Evolutionary conservation across 2,113 vertebrate species (phyloP).

Genomic region (Ibidorhyncha struthersii): DNA sequence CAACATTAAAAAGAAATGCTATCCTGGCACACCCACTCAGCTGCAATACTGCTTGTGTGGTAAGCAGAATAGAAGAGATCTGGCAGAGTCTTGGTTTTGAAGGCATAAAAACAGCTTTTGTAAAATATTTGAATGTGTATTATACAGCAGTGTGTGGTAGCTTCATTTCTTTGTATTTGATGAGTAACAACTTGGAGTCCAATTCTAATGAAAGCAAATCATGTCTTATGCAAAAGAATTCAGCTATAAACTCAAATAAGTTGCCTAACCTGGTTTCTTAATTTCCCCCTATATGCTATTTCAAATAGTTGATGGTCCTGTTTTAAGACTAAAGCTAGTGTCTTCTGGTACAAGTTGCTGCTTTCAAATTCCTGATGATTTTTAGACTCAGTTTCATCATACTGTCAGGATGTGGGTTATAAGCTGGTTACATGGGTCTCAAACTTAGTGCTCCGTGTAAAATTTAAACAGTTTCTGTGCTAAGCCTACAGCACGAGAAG

Average conservation of each 20-base stretch:
- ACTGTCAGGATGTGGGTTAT: not conserved
- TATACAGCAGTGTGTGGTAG: not conserved
- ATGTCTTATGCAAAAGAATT: constrained; percentile 2
- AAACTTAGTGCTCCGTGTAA: not conserved
- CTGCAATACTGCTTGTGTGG: constrained; percentile 13
- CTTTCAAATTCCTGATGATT: constrained; percentile 7
- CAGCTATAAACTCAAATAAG: not conserved
- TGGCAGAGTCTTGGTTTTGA: not conserved
- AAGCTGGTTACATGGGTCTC: not conserved
- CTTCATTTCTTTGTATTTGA: constrained; percentile 16
- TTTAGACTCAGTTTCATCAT: constrained; percentile 5
- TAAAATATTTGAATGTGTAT: constrained; percentile 20
- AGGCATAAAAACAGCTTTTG: not conserved
- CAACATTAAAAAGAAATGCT: not conserved
- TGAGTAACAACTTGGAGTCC: not conserved
- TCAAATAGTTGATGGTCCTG: not conserved
- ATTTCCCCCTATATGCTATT: not conserved
- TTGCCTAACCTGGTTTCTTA: not conserved
- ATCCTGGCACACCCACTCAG: not conserved
- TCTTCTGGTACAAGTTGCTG: not conserved
- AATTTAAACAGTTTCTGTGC: not conserved
- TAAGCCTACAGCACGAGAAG: not conserved
- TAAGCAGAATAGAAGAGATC: not conserved
- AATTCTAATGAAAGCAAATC: constrained; percentile 28
- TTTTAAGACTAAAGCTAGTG: not conserved